These are phyloP conservation scores for Muschampia plurimacula DNA, from an alignment of 2,888 invertebrate genomes.

Conservation along the genomic window DNA sequence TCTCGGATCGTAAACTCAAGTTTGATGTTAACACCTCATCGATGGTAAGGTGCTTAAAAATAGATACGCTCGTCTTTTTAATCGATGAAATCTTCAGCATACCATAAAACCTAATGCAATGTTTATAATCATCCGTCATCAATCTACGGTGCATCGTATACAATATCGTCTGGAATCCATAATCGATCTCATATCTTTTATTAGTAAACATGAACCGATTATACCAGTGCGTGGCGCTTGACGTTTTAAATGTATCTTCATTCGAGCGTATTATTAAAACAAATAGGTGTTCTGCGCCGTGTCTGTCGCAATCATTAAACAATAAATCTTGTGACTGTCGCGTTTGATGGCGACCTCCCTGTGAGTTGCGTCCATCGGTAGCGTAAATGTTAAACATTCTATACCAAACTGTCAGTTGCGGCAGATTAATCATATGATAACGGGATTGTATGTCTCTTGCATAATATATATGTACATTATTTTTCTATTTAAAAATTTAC, in stretches of 20 bases:
- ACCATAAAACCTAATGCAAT: slow-evolving; percentile 1
- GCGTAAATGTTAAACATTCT: slow-evolving; percentile 39
- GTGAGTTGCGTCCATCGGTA: slow-evolving; percentile 45
- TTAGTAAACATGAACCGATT: slow-evolving; percentile 40
- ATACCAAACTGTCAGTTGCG: slow-evolving; percentile 26
- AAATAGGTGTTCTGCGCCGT: slow-evolving; percentile 64
- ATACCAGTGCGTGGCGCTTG: slow-evolving; percentile 38
- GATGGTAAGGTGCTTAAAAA: slow-evolving; percentile 35
- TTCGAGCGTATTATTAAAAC: slow-evolving; percentile 68
- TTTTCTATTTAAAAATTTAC: slow-evolving; percentile 21
- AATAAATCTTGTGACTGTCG: slow-evolving; percentile 64
- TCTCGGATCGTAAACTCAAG: slow-evolving; percentile 58
- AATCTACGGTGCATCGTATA: slow-evolving; percentile 12
- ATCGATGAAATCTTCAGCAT: slow-evolving; percentile 20
- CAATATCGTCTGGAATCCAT: slow-evolving; percentile 20
- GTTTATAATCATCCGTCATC: slow-evolving; percentile 24
- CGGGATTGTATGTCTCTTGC: slow-evolving; percentile 12
- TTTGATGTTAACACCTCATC: slow-evolving; percentile 45
- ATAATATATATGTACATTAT: slow-evolving; percentile 8
- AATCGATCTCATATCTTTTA: slow-evolving; percentile 30
- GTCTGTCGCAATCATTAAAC: slow-evolving; percentile 69
- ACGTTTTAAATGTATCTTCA: slow-evolving; percentile 52
- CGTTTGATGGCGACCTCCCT: slow-evolving; percentile 47
- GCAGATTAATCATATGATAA: slow-evolving; percentile 33
- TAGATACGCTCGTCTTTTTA: slow-evolving; percentile 37